Evolutionary conservation across 1,140 invertebrate species (phyloP), one percentile per base, ranked within the genome.

Genomic region (Aporrectodea caliginosa): DNA sequence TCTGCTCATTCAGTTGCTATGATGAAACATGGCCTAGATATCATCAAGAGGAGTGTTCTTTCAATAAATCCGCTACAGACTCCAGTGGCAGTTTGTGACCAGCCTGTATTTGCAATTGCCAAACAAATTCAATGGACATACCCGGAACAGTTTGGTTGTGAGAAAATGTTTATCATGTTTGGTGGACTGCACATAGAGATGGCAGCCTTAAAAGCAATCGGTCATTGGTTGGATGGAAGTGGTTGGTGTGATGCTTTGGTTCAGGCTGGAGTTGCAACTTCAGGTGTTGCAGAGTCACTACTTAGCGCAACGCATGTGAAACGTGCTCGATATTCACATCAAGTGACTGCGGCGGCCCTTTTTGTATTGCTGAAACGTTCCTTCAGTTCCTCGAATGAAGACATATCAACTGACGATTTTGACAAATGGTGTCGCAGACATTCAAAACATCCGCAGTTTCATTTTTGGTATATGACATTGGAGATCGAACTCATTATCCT

Each of bases 171-270:
- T 1, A 79, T 84, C 34, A 84, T 84, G 83, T 35, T 84, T 30
- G 83, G 83, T 69, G 82, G 80, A 22, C 77, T 84, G 16, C 83
- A 84, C 76, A 79, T 81, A 58, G 82, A 84, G 72, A 83, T 83
- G 75, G 82, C 83, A 30, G 30, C 79, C 43, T 77, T 71, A 76
- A 83, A 72, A 14, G 82, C 81, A 16, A n/a, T 84, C 27, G 83
- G 83, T 68, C 71, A 83, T 72, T 75, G 84, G 29, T 34, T 83
- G 30, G 75, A 77, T 22, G 83, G 77, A 35, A 80, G 74, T 80
- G 79, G 80, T 43, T 84, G 84, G 80, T 82, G 81, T 35, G 35
- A 82, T n/a, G 71, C 27, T 29, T 77, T 77, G 2, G 2, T 72
- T 2, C 2, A 72, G 70, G 31, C 70, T 14, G 27, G 27, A 14